Base-by-base conservation (phyloP, 1,140 invertebrate genomes). In the Diprion similis region DNA sequence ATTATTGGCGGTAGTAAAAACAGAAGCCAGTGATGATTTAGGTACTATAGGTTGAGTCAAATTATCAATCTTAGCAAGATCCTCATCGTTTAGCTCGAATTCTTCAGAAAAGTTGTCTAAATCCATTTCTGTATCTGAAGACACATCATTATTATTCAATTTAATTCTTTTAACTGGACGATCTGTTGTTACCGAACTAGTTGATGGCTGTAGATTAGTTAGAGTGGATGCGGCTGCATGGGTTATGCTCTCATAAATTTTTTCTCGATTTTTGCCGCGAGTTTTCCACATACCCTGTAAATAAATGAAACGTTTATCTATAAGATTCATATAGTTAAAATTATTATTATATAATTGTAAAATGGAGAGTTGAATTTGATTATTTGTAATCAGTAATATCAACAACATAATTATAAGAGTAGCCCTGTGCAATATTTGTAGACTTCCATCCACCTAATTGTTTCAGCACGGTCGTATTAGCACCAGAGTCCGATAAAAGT, bases 401-500 rank as follows among this genome's bases (percentile, higher is more conserved):
- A 37, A 46, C 10, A 18, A 70, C 11, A 4, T 13, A 45, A 24
- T 10, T 46, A 0, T 45, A 13, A 17, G 10, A 47, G 13, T 72
- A 47, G 46, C 67, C 70, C 69, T 71, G 11, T 68, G 70, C 73
- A 68, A 71, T 75, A 51, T 37, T 46, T 15, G 69, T 66, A 51
- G 73, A 74, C 37, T 74, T 74, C 73, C 68, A 74, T 64, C 51
- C 73, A 46, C 73, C 74, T 18, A 75, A 45, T 66, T 75, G 51
- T 48, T 59, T 73, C 10, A 75, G 47, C 70, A 72, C 68, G 4
- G 70, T 74, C 1, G 8, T 65, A 69, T 46, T 74, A 13, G 75
- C 75, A 46, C 72, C 75, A 1, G 75, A 71, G 18, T 76, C 67
- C 0, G 75, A 74, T 45, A 72, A 45, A 1, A 74, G 24, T 45